Base-by-base conservation (phyloP, 2,113 vertebrate species). In the Hirundichthys speculiger region DNA sequence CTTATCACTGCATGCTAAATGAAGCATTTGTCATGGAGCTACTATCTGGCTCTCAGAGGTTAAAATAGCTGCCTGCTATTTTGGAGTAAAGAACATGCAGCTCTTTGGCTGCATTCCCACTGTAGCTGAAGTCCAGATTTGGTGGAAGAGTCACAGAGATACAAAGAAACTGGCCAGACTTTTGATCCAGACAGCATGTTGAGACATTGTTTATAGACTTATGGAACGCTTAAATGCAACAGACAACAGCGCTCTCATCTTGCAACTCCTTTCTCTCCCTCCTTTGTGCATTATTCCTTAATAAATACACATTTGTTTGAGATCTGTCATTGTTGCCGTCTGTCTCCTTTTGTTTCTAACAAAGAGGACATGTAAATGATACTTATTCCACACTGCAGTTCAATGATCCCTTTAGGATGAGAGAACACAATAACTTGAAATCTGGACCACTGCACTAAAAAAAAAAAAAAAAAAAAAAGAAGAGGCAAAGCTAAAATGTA, bases 41-140 rank as follows among this genome's bases (percentile, higher is more conserved):
- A 68, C 55, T 53, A 79, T 73, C 42, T 16, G 13, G 10, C 70
- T 64, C 60, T 74, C 57, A 63, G 51, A 74, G 80, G 73, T 82
- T 85, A 80, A 86, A 88, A 84, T 80, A 86, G 75, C 83, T 76
- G 77, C 66, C 61, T 84, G 69, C 79, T 86, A 81, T 86, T 85
- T 84, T 41, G 82, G 75, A 65, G 69, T 77, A 77, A 82, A 80
- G 80, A 79, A 78, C 77, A 80, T 57, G 81, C 79, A 74, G 81
- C 67, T 72, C 69, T 74, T 67, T 86, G 83, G 85, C 83, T 69
- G 78, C 70, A 10, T 51, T 79, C 78, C 75, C 68, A 64, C 57
- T 27, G 21, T 45, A 66, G 69, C 69, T 77, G 46, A 55, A 55
- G 63, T 80, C 77, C 83, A 81, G 64, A 79, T 77, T 77, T 57